A percentile compares a stretch with the other conserved stretches of the same genome.
Conservation (phyloP, 1,140 invertebrate species). For the Sarcophaga bullata region DNA sequence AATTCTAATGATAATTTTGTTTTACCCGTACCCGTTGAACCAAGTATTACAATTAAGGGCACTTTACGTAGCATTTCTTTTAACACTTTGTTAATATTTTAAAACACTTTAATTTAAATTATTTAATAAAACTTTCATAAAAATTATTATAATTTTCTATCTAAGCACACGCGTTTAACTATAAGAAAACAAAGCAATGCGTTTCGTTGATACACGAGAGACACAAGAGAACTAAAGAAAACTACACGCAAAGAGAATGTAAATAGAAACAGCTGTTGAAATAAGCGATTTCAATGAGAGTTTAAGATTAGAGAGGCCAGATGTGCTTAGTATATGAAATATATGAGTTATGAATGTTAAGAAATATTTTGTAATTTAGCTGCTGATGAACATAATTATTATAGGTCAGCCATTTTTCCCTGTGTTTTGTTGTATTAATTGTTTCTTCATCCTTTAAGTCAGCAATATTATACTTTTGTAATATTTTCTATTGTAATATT, state of each 20-base stretch:
- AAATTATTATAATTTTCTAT: not conserved
- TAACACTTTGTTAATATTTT: not conserved
- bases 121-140: conserved; percentile 1
- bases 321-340: too few species aligned
- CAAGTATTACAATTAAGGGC: conserved; percentile 89
- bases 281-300: too few species aligned
- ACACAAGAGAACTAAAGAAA: not conserved
- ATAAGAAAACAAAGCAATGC: not conserved
- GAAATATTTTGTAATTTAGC: too few species aligned
- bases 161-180: conserved; percentile 9
- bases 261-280: conserved; percentile 19
- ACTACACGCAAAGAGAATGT: conserved; percentile 1
- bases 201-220: not conserved
- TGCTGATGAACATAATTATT: too few species aligned
- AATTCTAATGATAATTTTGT: conserved; percentile 95
- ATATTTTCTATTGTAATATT: too few species aligned
- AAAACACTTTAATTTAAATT: not conserved
- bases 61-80: conserved; percentile 65
- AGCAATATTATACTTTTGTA: too few species aligned
- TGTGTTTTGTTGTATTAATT: too few species aligned
- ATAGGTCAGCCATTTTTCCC: too few species aligned
- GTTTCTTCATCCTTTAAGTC: too few species aligned
- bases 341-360: too few species aligned
- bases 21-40: conserved; percentile 96
- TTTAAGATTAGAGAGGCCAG: too few species aligned